phyloP scores from a whole-genome alignment of 2,888 invertebrate genomes.

The Cantharis nigra region DNA sequence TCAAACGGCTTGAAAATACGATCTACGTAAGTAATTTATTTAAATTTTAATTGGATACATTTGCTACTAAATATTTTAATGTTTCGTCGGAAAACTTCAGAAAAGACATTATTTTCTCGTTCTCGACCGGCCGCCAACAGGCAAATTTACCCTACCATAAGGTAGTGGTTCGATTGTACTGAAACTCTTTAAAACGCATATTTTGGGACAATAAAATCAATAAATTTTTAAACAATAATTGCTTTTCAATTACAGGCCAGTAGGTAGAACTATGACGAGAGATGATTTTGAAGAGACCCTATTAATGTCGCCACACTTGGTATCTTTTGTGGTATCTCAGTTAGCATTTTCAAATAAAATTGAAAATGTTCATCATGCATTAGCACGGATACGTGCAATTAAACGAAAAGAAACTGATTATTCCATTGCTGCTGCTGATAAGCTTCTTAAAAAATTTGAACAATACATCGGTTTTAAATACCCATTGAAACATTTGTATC shows the following conservation, averaged over 20 bases:
- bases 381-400: background rate
- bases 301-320: background rate
- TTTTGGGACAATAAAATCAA: too few species aligned
- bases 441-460: background rate
- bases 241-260: background rate
- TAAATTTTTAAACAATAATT: too few species aligned
- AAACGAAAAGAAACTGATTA: background rate
- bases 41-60: too few species aligned
- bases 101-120: too few species aligned
- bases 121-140: too few species aligned
- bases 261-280: background rate
- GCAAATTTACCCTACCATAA: too few species aligned
- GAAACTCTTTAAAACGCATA: too few species aligned
- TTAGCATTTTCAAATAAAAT: background rate
- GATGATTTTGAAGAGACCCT: background rate
- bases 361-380: background rate
- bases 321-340: background rate
- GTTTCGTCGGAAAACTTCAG: too few species aligned
- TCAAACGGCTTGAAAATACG: background rate
- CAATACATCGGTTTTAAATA: background rate
- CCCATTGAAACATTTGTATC: background rate
- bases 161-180: too few species aligned
- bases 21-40: background rate
- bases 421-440: conserved; percentile 31
- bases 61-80: too few species aligned